Conservation (phyloP, 2,113 vertebrate species). For the Hyla sarda region DNA sequence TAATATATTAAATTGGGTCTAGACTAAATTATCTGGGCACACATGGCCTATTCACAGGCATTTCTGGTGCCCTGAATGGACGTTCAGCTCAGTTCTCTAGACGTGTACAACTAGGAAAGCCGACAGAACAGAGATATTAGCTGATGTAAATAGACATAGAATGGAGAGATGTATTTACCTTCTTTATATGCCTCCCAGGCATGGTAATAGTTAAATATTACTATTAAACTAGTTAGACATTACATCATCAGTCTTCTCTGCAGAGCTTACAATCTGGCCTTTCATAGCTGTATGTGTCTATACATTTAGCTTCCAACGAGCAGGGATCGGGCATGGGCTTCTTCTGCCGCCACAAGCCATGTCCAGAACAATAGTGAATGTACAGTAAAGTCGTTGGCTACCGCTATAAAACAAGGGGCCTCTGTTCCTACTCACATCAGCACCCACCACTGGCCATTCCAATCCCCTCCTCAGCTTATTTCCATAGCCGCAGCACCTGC, state of each 20-base stretch:
- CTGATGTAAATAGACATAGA: background rate
- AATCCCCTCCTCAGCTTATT: background rate
- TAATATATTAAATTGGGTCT: too few relatives aligned
- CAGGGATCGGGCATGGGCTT: background rate
- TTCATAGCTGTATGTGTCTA: background rate
- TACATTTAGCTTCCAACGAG: background rate
- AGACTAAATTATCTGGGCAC: too few relatives aligned
- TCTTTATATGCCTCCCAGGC: background rate
- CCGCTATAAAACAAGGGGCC: conserved; percentile 26
- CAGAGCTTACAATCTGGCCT: conserved; percentile 20
- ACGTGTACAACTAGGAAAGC: background rate
- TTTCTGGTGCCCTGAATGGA: background rate
- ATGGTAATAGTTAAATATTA: background rate
- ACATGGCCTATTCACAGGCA: too few relatives aligned
- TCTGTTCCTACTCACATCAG: conserved; percentile 30
- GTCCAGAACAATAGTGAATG: conserved; percentile 40
- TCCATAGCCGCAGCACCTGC: background rate
- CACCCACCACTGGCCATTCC: conserved; percentile 28
- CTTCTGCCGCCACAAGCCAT: background rate
- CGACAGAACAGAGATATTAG: background rate
- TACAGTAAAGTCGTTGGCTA: conserved; percentile 9
- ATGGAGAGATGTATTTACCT: background rate
- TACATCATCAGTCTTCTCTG: background rate
- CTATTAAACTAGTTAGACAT: background rate
- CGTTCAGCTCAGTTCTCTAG: too few relatives aligned